Conservation (phyloP, 2,797 vertebrate genomes). For the Notoglanidium macrostoma region DNA sequence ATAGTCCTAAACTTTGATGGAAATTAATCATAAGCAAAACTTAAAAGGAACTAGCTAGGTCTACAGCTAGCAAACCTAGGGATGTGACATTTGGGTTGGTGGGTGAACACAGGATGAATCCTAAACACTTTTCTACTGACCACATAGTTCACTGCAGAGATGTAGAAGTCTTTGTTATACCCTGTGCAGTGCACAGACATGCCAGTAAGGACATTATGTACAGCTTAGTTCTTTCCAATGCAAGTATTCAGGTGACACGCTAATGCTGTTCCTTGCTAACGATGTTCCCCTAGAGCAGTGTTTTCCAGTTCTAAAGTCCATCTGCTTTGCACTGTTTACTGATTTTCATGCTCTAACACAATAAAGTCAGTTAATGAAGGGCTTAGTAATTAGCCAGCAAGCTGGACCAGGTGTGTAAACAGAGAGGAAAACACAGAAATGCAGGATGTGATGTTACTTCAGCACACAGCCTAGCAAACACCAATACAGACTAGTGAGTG, state of each 20-base stretch:
- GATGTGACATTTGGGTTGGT: too few species aligned
- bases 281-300: slow-evolving; percentile 1
- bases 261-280: neutral
- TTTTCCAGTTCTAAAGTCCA: slow-evolving; percentile 5
- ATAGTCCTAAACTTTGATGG: neutral
- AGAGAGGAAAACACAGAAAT: neutral
- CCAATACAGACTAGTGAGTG: neutral
- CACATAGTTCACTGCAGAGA: neutral
- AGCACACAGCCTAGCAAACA: neutral
- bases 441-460: neutral
- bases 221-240: neutral
- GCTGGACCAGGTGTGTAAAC: neutral
- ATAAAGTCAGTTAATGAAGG: slow-evolving; percentile 37
- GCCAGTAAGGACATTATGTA: neutral
- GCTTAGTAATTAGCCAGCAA: slow-evolving; percentile 1
- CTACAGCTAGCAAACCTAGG: neutral
- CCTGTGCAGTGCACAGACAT: neutral
- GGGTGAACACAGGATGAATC: neutral
- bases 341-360: slow-evolving; percentile 35
- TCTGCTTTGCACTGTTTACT: slow-evolving; percentile 12
- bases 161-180: neutral
- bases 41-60: neutral
- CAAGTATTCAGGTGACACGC: slow-evolving; percentile 11
- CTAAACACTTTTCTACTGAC: neutral
- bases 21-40: neutral